Conservation (phyloP, 1,140 invertebrate species). For the Drosophila kurseongensis region DNA sequence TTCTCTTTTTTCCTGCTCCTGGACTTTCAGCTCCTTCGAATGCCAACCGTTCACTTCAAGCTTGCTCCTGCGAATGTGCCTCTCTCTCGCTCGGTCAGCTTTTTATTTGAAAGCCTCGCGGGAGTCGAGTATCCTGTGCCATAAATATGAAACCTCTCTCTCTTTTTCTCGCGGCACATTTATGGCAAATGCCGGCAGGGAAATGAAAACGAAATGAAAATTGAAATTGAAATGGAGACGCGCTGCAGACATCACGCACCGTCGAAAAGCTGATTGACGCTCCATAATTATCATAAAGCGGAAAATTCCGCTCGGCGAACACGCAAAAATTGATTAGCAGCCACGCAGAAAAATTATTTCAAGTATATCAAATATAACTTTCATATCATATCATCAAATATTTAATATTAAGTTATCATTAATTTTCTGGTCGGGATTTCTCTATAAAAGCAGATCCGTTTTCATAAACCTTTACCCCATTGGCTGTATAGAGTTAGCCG, state of each 20-base stretch:
- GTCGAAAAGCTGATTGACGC: constrained; percentile 53
- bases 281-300: constrained; percentile 63
- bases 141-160: constrained; percentile 43
- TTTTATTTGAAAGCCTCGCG: constrained; percentile 48
- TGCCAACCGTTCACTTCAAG: constrained; percentile 57
- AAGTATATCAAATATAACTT: background rate
- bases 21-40: constrained; percentile 21
- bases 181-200: constrained; percentile 39
- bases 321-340: constrained; percentile 51
- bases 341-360: constrained; percentile 9
- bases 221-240: constrained; percentile 37
- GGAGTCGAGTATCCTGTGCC: constrained; percentile 43
- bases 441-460: no score
- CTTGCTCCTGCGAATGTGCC: constrained; percentile 64
- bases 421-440: no score
- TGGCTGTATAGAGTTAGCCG: no score
- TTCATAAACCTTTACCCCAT: no score
- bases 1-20: constrained; percentile 16
- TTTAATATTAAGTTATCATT: no score
- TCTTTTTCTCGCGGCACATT: constrained; percentile 15
- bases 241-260: constrained; percentile 40
- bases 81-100: constrained; percentile 15
- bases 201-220: constrained; percentile 55
- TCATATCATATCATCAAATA: no score
- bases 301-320: constrained; percentile 61